These are phyloP conservation scores for Remorina albescens DNA, from an alignment of 2,797 vertebrate genomes.

Conservation along the genomic window DNA sequence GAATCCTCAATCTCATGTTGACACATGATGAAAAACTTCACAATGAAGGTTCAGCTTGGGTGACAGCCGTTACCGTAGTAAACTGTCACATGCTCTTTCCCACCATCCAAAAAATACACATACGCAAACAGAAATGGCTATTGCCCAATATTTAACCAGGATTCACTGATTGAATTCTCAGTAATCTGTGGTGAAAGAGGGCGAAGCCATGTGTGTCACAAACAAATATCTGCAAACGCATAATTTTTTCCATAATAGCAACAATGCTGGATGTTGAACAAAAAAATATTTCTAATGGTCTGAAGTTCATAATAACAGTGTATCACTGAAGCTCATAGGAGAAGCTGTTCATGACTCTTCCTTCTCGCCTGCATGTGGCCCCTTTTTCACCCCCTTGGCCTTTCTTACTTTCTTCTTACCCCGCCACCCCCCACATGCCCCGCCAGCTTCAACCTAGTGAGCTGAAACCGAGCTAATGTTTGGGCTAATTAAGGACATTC, in stretches of 20 bases:
- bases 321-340: too few relatives aligned
- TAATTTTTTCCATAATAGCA: background rate
- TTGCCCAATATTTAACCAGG: conserved; percentile 54
- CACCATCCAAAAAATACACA: conserved; percentile 11
- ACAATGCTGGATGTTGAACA: background rate
- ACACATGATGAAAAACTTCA: conserved; percentile 19
- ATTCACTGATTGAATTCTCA: conserved; percentile 12
- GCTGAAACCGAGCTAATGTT: conserved; percentile 67
- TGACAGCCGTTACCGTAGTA: background rate
- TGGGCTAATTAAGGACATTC: conserved; percentile 72
- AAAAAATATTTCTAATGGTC: too few relatives aligned
- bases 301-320: too few relatives aligned
- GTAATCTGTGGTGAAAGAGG: conserved; percentile 4
- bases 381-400: conserved; percentile 3
- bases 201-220: background rate
- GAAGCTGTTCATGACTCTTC: too few relatives aligned
- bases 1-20: too few relatives aligned
- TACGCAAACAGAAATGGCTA: background rate
- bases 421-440: conserved; percentile 19
- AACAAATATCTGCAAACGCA: conserved; percentile 3
- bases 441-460: conserved; percentile 61
- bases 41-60: conserved; percentile 45
- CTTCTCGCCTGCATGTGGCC: background rate
- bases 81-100: conserved; percentile 5
- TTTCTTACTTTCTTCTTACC: background rate